Base-by-base conservation (phyloP, 2,797 vertebrate genomes). In the Erpetoichthys calabaricus region DNA sequence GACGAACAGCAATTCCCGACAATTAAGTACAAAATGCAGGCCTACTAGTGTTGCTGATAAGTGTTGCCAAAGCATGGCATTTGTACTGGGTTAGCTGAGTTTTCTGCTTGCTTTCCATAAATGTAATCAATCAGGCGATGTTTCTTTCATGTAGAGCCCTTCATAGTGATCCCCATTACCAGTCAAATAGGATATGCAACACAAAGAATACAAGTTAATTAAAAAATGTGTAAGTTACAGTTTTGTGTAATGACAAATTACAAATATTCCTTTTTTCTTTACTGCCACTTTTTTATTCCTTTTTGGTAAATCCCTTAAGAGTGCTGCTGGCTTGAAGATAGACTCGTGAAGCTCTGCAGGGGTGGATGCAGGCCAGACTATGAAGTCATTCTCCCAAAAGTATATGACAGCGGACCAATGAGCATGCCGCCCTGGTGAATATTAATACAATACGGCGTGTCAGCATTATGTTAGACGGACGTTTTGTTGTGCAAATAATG, bases 331-430 rank as follows among this genome's bases (percentile, higher is more conserved):
- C 25, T 25, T 25, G 25, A 25, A 25, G 44, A 42, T 54, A 41
- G 6, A 42, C 41, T 8, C 41, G 7, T 54, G 41, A 54, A 54
- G 41, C n/a, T 54, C 41, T 8, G 42, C 8, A 8, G 25, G 41
- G 44, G 53, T 60, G 60, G 61, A 64, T 62, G 67, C 49, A 9
- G 7, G 66, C 55, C 66, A 65, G 65, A 59, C 60, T 8, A 62
- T 75, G 71, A 73, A 57, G 65, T 67, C 67, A 68, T 62, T 56
- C 45, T 61, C 64, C 63, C 56, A 45, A 47, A 68, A 66, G 64
- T 42, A n/a, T 44, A 52, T 25, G 25, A 55, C 41, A 51, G 61
- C 45, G 62, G 57, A 60, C 55, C 58, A 10, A 46, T 51, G 42
- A 54, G 57, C 59, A 67, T 60, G 44, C 57, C 63, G 62, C 61